phyloP scores from a whole-genome alignment of 2,797 vertebrate genomes.

The Neostethus bicornis region DNA sequence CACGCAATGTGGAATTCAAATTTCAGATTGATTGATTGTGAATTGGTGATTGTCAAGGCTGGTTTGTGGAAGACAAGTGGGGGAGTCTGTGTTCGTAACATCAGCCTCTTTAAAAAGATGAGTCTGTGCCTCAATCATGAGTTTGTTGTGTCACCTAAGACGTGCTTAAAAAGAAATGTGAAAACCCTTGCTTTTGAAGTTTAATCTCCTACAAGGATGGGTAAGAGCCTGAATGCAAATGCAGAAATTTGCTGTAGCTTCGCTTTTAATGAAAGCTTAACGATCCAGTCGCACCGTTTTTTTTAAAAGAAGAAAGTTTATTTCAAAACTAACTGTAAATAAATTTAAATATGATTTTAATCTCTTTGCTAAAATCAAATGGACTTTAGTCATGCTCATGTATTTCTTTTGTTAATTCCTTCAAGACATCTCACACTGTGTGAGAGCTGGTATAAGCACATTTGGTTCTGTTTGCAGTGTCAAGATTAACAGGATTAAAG shows the following conservation, averaged over 20 bases:
- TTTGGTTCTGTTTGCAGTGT: slow-evolving; percentile 75
- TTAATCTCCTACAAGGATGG: slow-evolving; percentile 55
- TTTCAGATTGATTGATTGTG: slow-evolving; percentile 71
- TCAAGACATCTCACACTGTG: slow-evolving; percentile 49
- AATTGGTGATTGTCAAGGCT: slow-evolving; percentile 67
- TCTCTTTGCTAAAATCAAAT: slow-evolving; percentile 6
- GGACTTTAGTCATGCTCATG: slow-evolving; percentile 34
- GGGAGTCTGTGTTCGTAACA: slow-evolving; percentile 20
- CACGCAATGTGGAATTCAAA: slow-evolving; percentile 63
- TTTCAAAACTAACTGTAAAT: background rate
- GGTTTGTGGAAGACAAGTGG: slow-evolving; percentile 9
- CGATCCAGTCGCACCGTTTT: slow-evolving; percentile 15
- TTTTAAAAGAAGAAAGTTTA: slow-evolving; percentile 1
- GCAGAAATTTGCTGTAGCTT: slow-evolving; percentile 39
- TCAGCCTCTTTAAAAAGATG: slow-evolving; percentile 44
- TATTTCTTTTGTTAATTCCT: slow-evolving; percentile 61
- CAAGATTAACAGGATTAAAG: slow-evolving; percentile 82
- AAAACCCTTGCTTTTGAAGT: slow-evolving; percentile 60
- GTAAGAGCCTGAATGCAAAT: slow-evolving; percentile 64
- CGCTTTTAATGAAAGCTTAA: slow-evolving; percentile 24
- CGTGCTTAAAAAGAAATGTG: slow-evolving; percentile 53
- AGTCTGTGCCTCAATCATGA: slow-evolving; percentile 26
- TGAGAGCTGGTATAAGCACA: slow-evolving; percentile 65
- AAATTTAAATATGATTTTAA: slow-evolving; percentile 2
- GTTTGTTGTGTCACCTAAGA: slow-evolving; percentile 49